Base-by-base conservation (phyloP, 2,797 vertebrate genomes). In the Sebastes matsubarae region DNA sequence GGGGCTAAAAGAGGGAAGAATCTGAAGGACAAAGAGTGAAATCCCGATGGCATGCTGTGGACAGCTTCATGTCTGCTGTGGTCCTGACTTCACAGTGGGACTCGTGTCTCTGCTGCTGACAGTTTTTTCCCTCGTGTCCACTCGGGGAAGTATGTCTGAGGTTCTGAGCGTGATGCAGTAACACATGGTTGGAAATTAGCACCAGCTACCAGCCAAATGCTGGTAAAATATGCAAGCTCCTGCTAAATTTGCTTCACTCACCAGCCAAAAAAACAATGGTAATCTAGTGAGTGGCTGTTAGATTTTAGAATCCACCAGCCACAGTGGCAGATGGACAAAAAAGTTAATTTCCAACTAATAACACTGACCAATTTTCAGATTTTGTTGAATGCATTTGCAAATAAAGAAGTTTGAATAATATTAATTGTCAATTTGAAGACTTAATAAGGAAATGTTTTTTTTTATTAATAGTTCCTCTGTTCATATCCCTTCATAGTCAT, bases 51-150 rank as follows among this genome's bases (percentile, higher is more conserved):
- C 91, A 81, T 91, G 85, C 89, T 92, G 92, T 88, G 90, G 93
- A 94, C 89, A 93, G 91, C 88, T 90, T 94, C 91, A 90, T 92
- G 87, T 89, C 88, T 93, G 89, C 89, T 88, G 91, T 92, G 90
- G 88, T 90, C 87, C 90, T 89, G 90, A 93, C 86, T 91, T 93
- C 93, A 92, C 93, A 94, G 90, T 93, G 83, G 91, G 92, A 90
- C 76, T 84, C 79, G 60, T 83, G 89, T 91, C 86, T 86, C 18
- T 50, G 86, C 84, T 85, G 91, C 85, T 88, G 89, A 92, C 88
- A 89, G 84, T 79, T 84, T 80, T 38, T 69, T 83, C 84, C 84
- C 82, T 80, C 71, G 65, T 70, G 87, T 91, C 84, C 80, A 85
- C 82, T 90, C 61, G 16, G 8, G 77, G 77, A 46, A 83, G 86